Evolutionary conservation across 2,113 vertebrate genomes (phyloP), one percentile per base, ranked within the genome.

Genomic region (Aviceda subcristata): DNA sequence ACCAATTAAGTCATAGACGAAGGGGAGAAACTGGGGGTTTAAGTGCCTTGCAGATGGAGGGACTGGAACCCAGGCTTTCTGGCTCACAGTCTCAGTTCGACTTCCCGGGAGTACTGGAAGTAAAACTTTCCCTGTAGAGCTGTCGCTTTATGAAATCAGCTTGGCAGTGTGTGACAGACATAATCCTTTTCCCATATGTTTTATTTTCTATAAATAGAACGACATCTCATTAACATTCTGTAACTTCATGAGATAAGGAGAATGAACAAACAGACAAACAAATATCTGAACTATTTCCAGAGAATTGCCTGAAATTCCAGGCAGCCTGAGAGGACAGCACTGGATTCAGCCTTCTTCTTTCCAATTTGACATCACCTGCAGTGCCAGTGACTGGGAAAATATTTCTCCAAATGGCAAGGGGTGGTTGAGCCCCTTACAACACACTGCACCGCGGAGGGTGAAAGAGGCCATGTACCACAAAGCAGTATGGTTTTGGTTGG

Each of bases 161-260:
- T 96, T 98, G 97, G 97, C 97, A 97, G 85, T 11, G 63, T 95
- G 93, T 95, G 94, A 96, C 88, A 96, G 73, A 78, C 92, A 94
- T 96, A 97, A 97, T 97, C 97, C 94, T 97, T 95, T 92, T 88
- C 94, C 95, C 97, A 97, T 95, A 96, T 97, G 95, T 97, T 97
- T 96, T 96, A 93, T 92, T 96, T 97, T 93, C 95, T 93, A 96
- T 96, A 93, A 91, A 95, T 92, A 96, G 94, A 88, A 95, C 82
- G 67, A 50, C 67, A 39, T 46, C 88, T 97, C 96, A 95, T 95
- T 96, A 96, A 56, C 95, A 95, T 96, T 94, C 95, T 38, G 45
- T 83, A 93, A 92, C 92, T 94, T 86, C 16, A 12, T 50, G 89
- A 94, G 93, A 95, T 96, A 97, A 97, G 91, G 88, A 94, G 73